Evolutionary conservation across 2,888 invertebrate species (phyloP).

Genomic region (Eretmocerus hayati): DNA sequence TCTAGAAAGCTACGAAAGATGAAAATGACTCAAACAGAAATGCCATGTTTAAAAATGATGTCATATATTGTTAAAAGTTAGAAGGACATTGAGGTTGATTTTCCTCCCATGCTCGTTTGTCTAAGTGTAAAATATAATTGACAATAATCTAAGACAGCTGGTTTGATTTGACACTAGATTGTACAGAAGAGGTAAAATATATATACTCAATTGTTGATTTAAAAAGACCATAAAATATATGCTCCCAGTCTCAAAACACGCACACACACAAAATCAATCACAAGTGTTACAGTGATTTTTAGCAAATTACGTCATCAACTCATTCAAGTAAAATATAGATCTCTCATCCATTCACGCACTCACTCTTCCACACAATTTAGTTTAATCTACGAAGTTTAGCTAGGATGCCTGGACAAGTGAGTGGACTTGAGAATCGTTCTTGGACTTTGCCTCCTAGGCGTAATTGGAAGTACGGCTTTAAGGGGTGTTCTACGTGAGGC

Average conservation of each 20-base stretch:
- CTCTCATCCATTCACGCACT: neutral
- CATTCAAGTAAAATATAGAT: conserved; percentile 9
- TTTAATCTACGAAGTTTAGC: conserved; percentile 16
- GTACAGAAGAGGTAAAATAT: conserved; percentile 9
- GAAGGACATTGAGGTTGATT: no score
- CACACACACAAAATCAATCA: conserved; percentile 10
- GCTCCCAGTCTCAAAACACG: conserved; percentile 12
- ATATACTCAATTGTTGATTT: conserved; percentile 6
- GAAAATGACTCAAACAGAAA: no score
- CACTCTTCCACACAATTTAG: conserved; percentile 3
- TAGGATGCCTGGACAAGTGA: conserved; percentile 30
- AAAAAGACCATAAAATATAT: conserved; percentile 15
- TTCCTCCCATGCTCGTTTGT: no score
- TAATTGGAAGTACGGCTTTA: conserved; percentile 42
- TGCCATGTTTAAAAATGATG: no score
- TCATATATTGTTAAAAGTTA: no score
- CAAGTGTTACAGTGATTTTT: conserved; percentile 2
- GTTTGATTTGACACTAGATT: conserved; percentile 17
- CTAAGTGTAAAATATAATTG: no score
- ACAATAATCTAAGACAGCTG: no score
- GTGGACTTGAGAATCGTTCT: conserved; percentile 35
- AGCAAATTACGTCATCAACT: neutral
- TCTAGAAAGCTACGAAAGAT: neutral
- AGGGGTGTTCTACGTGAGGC: conserved; percentile 55
- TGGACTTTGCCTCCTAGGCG: conserved; percentile 40